Conservation (phyloP, 2,113 vertebrate genomes). For the Origma solitaria region DNA sequence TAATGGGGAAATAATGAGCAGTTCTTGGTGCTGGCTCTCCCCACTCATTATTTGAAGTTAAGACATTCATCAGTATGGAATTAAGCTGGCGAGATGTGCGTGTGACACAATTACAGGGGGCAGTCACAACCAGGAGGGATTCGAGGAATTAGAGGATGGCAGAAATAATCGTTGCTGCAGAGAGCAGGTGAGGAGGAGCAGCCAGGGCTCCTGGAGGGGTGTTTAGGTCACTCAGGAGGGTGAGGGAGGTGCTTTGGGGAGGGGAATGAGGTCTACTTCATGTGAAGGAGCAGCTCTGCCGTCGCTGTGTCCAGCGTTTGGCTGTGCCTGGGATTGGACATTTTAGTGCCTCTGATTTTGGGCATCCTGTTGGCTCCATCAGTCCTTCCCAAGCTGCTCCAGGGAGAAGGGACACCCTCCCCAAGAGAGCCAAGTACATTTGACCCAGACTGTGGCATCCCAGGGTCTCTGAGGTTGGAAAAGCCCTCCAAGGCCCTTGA, state of each 20-base stretch:
- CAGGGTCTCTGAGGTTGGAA: neutral
- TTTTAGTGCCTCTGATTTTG: neutral
- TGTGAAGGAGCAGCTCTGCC: fast-evolving
- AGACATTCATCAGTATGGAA: conserved; percentile 39
- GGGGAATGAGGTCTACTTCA: neutral
- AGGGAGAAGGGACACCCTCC: neutral
- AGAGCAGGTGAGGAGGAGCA: neutral
- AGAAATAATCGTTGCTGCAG: neutral
- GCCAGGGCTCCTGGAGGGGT: neutral
- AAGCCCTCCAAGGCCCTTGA: fast-evolving
- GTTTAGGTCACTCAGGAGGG: neutral
- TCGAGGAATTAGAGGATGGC: neutral
- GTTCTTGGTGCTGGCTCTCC: conserved; percentile 35
- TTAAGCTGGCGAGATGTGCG: neutral
- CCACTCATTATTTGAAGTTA: conserved; percentile 44
- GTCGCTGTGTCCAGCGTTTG: fast-evolving
- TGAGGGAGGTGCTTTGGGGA: neutral
- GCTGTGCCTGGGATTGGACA: too few species aligned
- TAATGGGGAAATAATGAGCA: conserved; percentile 65
- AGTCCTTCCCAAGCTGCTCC: neutral
- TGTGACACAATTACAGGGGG: neutral
- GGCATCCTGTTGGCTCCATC: neutral
- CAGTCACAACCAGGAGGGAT: neutral
- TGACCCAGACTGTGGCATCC: neutral
- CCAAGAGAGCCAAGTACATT: neutral